Evolutionary conservation across 2,797 vertebrate species (phyloP), one percentile per base, ranked within the genome.

Genomic region (Heterohyrax brucei): DNA sequence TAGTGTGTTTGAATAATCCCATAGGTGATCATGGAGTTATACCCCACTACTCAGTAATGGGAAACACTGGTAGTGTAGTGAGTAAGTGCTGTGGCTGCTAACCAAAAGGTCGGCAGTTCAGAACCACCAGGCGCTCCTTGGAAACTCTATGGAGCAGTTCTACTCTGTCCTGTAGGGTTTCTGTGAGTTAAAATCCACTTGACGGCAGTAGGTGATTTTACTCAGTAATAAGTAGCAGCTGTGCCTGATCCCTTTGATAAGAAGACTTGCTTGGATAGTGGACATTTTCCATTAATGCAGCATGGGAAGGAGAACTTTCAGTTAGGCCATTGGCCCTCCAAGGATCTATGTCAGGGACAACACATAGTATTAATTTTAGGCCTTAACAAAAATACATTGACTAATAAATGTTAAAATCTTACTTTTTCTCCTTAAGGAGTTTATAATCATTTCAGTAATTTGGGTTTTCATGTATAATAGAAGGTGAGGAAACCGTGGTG

Each of bases 371-470:
- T 66, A 39, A 73, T 44, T 73, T 73, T 73, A 73, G 70, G 28
- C 18, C 19, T 39, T 73, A 73, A 39, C 39, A 73, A 33, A 10
- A 61, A 66, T 39, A 48, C 8, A 22, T 61, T 64, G 44, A 87
- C 14, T 12, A 48, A 76, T 72, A 79, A 84, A 66, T 50, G 26
- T 95, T 33, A 62, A 44, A n/a, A 14, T 64, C 16, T 30, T 78
- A n/a, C 21, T 61, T 39, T 26, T 89, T 61, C 39, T 80, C 21
- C 46, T 83, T 76, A 82, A 50, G 53, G 59, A 70, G 4, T 78
- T 89, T 73, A 62, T 62, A 83, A 48, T 62, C 22, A 70, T 33
- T 75, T 80, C 77, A 86, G 22, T 91, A 82, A 64, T 50, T 50
- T 68, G 66, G 26, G 18, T 33, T 76, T 33, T 6, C 10, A 14